These are phyloP conservation scores for Seriola dumerili DNA, from an alignment of 2,113 vertebrate genomes.

Conservation along the genomic window DNA sequence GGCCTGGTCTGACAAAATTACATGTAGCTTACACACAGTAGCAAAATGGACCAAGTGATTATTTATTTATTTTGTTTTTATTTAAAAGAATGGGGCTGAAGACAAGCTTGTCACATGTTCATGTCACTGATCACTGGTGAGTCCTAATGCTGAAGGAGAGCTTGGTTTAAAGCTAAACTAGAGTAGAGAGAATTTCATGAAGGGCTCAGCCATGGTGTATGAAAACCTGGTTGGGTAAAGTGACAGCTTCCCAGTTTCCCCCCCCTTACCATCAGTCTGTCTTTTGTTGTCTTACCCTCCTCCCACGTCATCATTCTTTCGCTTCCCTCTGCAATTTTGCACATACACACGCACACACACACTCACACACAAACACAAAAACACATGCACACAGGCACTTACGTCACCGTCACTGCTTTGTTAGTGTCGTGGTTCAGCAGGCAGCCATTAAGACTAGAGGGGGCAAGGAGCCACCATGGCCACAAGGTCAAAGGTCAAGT, in stretches of 20 bases:
- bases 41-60: too few relatives aligned
- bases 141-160: background rate
- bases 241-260: background rate
- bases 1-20: too few relatives aligned
- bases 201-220: background rate
- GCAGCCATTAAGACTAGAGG: constrained; percentile 28
- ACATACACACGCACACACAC: constrained; percentile 4
- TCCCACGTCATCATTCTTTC: constrained; percentile 20
- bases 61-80: too few relatives aligned
- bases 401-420: constrained; percentile 36
- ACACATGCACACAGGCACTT: background rate
- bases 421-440: constrained; percentile 20
- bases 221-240: background rate
- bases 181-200: background rate
- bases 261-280: constrained; percentile 3
- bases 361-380: background rate
- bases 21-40: too few relatives aligned
- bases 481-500: constrained; percentile 61
- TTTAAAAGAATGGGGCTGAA: background rate
- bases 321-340: constrained; percentile 25
- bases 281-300: constrained; percentile 15
- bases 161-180: too few relatives aligned
- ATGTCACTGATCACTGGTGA: background rate
- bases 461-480: constrained; percentile 33
- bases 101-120: background rate